Percentiles rank a stretch among this genome's conserved stretches.
Evolutionary conservation across 2,797 vertebrate genomes (phyloP).

Genomic region (Acanthurus leucopareius): DNA sequence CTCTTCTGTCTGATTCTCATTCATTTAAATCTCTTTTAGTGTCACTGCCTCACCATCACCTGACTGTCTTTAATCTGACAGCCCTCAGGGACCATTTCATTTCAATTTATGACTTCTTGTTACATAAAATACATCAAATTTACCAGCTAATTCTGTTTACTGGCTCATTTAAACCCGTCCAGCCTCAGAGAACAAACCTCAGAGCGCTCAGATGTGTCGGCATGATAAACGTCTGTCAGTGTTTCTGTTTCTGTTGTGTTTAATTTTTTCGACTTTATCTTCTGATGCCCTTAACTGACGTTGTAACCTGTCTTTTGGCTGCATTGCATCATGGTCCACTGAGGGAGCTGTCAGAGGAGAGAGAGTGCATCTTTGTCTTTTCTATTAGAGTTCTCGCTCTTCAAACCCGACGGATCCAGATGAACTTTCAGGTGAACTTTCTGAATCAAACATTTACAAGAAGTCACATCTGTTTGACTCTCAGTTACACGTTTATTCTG

Average conservation of each 20-base stretch:
- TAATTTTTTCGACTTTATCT: not conserved
- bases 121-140: not conserved
- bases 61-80: slow-evolving; percentile 2
- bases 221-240: not conserved
- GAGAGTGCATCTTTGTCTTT: not conserved
- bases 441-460: not conserved
- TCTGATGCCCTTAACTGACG: not conserved
- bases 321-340: slow-evolving; percentile 30
- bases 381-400: not conserved
- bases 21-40: slow-evolving; percentile 8
- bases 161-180: not conserved
- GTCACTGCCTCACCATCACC: slow-evolving; percentile 3
- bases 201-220: not conserved
- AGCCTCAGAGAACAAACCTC: not conserved
- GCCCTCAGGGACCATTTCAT: no score
- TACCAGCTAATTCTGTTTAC: no score
- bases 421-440: not conserved
- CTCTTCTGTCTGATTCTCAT: slow-evolving; percentile 5
- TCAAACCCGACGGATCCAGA: not conserved
- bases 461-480: not conserved
- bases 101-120: not conserved
- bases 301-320: not conserved
- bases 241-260: not conserved
- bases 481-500: no score
- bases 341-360: not conserved